These are phyloP conservation scores for Tridacna crocea DNA, from an alignment of 2,888 invertebrate genomes.

Conservation along the genomic window DNA sequence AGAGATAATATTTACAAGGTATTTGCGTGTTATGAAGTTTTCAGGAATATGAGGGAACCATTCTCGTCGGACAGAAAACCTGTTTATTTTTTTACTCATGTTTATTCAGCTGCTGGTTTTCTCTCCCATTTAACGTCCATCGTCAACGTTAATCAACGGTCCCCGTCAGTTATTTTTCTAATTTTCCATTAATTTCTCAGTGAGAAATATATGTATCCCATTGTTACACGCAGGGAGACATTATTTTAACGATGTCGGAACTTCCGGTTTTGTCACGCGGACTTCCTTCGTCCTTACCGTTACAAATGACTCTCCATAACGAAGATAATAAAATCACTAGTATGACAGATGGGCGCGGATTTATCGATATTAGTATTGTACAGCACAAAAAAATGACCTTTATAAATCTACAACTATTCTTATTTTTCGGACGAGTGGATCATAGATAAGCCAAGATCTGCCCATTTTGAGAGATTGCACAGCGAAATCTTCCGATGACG, in stretches of 20 bases:
- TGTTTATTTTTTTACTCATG: no score
- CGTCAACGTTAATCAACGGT: slow-evolving; percentile 1
- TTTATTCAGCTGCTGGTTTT: no score
- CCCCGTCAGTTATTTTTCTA: slow-evolving; percentile 8
- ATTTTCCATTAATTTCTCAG: slow-evolving; percentile 22
- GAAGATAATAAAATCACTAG: slow-evolving; percentile 24
- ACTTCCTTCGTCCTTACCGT: slow-evolving; percentile 13
- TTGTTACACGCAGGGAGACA: slow-evolving; percentile 16
- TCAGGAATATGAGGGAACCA: no score
- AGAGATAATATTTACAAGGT: no score
- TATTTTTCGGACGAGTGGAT: no score
- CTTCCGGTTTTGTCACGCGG: slow-evolving; percentile 23
- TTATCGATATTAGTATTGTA: not conserved
- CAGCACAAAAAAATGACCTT: no score
- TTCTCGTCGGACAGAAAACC: no score
- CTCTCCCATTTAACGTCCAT: slow-evolving; percentile 8
- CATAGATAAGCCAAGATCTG: no score
- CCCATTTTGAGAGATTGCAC: no score
- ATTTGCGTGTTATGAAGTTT: no score
- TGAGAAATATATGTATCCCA: slow-evolving; percentile 26
- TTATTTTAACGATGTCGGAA: slow-evolving; percentile 26
- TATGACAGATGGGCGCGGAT: slow-evolving; percentile 5
- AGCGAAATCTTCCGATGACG: no score
- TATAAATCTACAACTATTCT: no score
- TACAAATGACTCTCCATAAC: slow-evolving; percentile 23